Conservation (phyloP, 2,113 vertebrate genomes). For the Regulus satrapa region DNA sequence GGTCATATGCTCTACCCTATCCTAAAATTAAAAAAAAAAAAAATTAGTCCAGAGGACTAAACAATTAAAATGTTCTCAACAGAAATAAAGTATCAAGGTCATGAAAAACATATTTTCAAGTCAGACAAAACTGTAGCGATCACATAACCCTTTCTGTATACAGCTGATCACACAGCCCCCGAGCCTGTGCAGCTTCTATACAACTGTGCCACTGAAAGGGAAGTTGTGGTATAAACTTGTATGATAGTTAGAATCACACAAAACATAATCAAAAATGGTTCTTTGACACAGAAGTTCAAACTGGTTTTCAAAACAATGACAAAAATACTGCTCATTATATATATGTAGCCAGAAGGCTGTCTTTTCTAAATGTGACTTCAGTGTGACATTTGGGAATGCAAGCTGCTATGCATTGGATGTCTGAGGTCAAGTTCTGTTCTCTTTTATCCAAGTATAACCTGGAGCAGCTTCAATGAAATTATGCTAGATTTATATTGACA, state of each 20-base stretch:
- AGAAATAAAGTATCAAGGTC: not conserved
- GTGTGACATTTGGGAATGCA: not conserved
- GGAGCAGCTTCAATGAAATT: conserved; percentile 17
- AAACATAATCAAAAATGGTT: not conserved
- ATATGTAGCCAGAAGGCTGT: not conserved
- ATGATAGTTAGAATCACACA: not conserved
- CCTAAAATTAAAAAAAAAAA: not conserved
- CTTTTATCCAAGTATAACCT: conserved; percentile 15
- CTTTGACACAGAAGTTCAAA: not conserved
- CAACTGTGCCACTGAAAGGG: not conserved
- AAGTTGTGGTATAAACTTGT: not conserved
- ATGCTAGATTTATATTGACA: not conserved
- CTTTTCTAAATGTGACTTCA: not conserved
- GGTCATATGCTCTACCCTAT: not conserved
- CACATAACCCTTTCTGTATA: not conserved
- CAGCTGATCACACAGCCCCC: not conserved
- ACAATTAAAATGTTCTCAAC: not conserved
- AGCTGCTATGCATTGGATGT: not conserved
- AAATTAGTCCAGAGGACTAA: not conserved
- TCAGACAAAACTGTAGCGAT: not conserved
- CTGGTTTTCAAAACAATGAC: not conserved
- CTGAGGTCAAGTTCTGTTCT: conserved; percentile 4
- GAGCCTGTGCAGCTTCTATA: not conserved
- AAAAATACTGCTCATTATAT: not conserved
- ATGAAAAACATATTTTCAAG: not conserved